These are phyloP conservation scores for Carassius auratus DNA, from an alignment of 2,113 vertebrate species.

Conservation along the genomic window DNA sequence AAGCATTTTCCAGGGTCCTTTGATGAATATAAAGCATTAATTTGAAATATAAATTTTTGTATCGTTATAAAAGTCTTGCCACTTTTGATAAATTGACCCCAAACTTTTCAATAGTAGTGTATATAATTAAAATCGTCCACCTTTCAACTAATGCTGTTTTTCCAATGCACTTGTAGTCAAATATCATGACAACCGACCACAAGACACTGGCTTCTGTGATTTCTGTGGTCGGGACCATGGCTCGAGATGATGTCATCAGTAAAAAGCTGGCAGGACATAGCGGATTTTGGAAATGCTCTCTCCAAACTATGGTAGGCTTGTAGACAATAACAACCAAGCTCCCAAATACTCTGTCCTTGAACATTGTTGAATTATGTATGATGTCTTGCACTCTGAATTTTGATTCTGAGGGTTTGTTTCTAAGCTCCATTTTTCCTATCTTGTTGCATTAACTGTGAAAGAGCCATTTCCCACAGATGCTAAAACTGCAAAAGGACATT, in stretches of 20 bases:
- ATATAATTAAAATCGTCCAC: neutral
- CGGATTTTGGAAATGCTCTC: slow-evolving; percentile 78
- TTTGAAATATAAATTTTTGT: no score
- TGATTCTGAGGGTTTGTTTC: slow-evolving; percentile 21
- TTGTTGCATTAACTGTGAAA: slow-evolving; percentile 23
- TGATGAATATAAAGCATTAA: no score
- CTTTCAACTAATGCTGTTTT: neutral
- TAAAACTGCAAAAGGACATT: slow-evolving; percentile 28
- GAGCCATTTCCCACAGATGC: slow-evolving; percentile 3
- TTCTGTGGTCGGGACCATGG: slow-evolving; percentile 73
- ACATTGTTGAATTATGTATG: slow-evolving; percentile 48
- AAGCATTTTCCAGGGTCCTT: no score
- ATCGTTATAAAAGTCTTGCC: no score
- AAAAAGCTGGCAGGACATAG: slow-evolving; percentile 68
- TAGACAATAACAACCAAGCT: slow-evolving; percentile 17
- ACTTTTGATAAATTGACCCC: neutral
- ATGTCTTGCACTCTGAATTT: slow-evolving; percentile 44
- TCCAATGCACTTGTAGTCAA: slow-evolving; percentile 59
- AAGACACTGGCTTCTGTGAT: slow-evolving; percentile 68
- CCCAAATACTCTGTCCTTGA: slow-evolving; percentile 37
- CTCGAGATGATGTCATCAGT: slow-evolving; percentile 67
- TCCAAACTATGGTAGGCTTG: slow-evolving; percentile 76
- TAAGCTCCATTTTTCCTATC: slow-evolving; percentile 22
- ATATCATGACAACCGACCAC: slow-evolving; percentile 59
- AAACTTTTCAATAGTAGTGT: neutral